These are phyloP conservation scores for Ashinkailepas kermadecensis DNA, from an alignment of 2,888 invertebrate genomes.

Conservation along the genomic window DNA sequence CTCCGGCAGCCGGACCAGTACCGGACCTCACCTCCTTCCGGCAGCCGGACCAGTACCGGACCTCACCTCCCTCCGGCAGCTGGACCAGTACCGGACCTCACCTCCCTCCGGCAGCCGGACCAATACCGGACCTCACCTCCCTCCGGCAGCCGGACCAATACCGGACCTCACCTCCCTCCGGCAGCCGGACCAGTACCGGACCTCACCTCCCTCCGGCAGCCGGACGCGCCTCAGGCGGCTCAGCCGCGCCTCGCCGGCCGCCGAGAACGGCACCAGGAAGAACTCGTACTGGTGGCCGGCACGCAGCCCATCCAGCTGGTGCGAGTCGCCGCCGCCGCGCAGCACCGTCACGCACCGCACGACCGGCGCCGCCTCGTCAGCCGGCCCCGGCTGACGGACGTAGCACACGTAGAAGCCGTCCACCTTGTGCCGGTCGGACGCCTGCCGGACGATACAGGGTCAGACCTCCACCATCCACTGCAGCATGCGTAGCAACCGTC, in stretches of 20 bases:
- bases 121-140: too few species aligned
- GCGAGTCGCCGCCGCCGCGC: background rate
- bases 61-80: too few species aligned
- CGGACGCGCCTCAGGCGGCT: background rate
- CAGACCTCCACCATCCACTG: too few species aligned
- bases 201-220: slow-evolving; percentile 1
- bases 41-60: too few species aligned
- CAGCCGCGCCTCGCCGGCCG: background rate
- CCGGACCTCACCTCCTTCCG: too few species aligned
- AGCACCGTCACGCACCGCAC: background rate
- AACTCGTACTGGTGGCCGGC: background rate
- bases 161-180: too few species aligned
- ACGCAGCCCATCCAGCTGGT: background rate
- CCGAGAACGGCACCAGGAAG: slow-evolving; percentile 1
- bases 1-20: too few species aligned
- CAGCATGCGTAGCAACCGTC: slow-evolving; percentile 1
- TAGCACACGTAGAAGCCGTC: slow-evolving; percentile 13
- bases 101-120: slow-evolving; percentile 7
- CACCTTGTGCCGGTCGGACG: background rate
- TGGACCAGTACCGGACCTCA: background rate
- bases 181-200: too few species aligned
- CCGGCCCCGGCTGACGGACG: background rate
- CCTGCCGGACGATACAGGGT: background rate
- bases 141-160: too few species aligned
- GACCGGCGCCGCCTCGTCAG: background rate